These are phyloP conservation scores for Eira barbara DNA, from an alignment of 2,113 vertebrate genomes.

Conservation along the genomic window DNA sequence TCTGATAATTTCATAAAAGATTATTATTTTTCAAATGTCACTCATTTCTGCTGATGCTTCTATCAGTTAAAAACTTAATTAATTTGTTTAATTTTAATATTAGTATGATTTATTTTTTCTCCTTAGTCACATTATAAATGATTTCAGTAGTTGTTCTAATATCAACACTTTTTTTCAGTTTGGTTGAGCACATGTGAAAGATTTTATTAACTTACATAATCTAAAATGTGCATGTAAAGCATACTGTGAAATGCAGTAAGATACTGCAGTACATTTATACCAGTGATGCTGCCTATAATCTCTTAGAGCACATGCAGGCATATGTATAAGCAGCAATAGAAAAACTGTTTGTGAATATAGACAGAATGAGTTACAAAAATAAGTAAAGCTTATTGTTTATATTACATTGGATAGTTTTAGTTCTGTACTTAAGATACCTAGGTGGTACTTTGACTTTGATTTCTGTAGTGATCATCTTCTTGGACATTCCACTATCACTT, in stretches of 20 bases:
- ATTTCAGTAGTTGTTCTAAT: constrained; percentile 49
- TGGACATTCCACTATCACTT: not conserved
- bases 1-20: constrained; percentile 41
- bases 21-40: constrained; percentile 34
- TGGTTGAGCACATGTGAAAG: not conserved
- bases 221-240: constrained; percentile 8
- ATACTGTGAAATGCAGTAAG: not conserved
- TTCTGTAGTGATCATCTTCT: constrained; percentile 4
- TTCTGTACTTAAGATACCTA: not conserved
- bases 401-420: constrained; percentile 13
- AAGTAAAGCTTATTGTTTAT: not conserved
- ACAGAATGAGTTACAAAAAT: not conserved
- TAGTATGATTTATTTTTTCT: constrained; percentile 42
- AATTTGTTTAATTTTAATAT: constrained; percentile 50
- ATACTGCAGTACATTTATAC: not conserved
- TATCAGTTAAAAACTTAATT: constrained; percentile 26
- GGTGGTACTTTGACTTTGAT: constrained; percentile 17
- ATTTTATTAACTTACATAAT: constrained; percentile 51
- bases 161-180: constrained; percentile 26
- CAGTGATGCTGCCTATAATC: not conserved
- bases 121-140: not conserved
- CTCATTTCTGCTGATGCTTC: constrained; percentile 33
- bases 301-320: not conserved
- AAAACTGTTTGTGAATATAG: not conserved
- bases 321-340: not conserved